phyloP scores from a whole-genome alignment of 2,888 invertebrate genomes.

The Pterostichus madidus region DNA sequence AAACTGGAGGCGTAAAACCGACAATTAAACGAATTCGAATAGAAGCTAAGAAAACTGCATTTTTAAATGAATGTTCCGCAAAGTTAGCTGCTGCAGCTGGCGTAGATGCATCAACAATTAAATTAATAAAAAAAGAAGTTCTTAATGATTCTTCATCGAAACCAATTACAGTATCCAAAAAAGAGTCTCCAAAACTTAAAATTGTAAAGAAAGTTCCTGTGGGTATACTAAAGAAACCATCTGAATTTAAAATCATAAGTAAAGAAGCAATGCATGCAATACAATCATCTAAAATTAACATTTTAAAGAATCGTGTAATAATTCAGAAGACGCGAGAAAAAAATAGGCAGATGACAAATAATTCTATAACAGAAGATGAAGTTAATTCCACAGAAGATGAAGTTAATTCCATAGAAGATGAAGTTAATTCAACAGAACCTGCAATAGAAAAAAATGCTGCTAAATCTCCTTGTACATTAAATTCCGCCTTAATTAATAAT shows the following conservation, averaged over 20 bases:
- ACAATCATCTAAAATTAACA: neutral
- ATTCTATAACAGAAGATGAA: too few species aligned
- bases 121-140: conserved; percentile 26
- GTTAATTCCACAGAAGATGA: too few species aligned
- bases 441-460: too few species aligned
- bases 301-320: neutral
- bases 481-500: too few species aligned
- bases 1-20: neutral
- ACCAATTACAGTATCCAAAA: conserved; percentile 2
- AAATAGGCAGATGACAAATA: too few species aligned
- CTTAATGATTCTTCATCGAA: neutral
- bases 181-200: conserved; percentile 9
- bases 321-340: neutral
- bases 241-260: conserved; percentile 4
- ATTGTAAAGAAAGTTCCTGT: conserved; percentile 6
- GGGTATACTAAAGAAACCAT: neutral
- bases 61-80: conserved; percentile 32
- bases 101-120: conserved; percentile 10
- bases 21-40: conserved; percentile 30
- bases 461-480: too few species aligned
- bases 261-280: conserved; percentile 26
- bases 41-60: conserved; percentile 21
- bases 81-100: conserved; percentile 39
- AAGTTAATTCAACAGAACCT: too few species aligned
- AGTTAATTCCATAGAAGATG: too few species aligned